Evolutionary conservation across 1,140 invertebrate genomes (phyloP), one percentile per base, ranked within the genome.

Genomic region (Chlorops oryzae): DNA sequence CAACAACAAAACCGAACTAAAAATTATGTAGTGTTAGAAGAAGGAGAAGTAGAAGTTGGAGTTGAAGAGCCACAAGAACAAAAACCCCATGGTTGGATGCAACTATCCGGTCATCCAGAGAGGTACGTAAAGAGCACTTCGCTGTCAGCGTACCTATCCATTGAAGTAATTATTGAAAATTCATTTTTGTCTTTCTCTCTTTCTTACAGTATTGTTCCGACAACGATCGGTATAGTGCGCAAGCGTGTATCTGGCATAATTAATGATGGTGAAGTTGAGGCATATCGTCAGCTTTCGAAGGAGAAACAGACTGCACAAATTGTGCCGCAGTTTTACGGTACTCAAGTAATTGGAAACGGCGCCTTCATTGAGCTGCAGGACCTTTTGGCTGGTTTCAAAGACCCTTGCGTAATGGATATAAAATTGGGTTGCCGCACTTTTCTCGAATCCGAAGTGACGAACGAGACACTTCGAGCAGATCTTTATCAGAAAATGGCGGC

Each of bases 371-470:
- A 95, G 73, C 80, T 95, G 41, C 87, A 92, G 74, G 90, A 95
- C 70, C 75, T 96, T 3, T 69, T 94, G 15, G 85, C 88, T 55
- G 86, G 88, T 32, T 93, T 92, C 70, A 75, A 82, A 55, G 87
- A 93, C 70, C 89, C 89, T 0, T 83, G 88, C 56, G 88, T 95
- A 1, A 92, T 95, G 82, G 92, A 95, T 68, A 87, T 95, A 34
- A 95, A 95, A 77, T 88, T 95, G 79, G 92, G 92, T 13, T 88
- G 85, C 1, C 78, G 90, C 50, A 97, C 94, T 9, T 98, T 97
- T 68, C 77, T 96, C 5, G 93, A 97, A 73, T 86, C 87, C 1
- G 94, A 97, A 79, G 93, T 96, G 1, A 83, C 84, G 58, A 96
- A 96, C 61, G 82, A 79, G 7, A 80, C 77, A 3, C 84, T 88